Conservation (phyloP, 2,888 invertebrate genomes). For the Omphaloscelis lunosa region DNA sequence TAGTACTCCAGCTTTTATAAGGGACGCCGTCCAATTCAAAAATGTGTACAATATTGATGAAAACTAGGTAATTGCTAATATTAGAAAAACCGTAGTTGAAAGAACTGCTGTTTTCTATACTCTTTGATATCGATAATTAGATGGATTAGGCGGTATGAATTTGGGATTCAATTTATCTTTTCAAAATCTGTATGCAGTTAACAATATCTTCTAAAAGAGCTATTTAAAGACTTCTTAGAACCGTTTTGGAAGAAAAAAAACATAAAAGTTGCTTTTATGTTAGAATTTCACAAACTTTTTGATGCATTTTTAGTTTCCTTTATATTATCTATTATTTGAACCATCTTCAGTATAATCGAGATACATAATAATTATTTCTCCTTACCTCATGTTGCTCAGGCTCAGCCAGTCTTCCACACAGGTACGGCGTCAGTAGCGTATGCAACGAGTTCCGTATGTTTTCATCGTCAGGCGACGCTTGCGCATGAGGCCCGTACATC, state of each 20-base stretch:
- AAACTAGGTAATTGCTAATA: neutral
- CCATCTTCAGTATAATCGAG: no score
- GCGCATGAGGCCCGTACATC: slow-evolving; percentile 92
- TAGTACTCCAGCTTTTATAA: no score
- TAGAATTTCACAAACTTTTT: neutral
- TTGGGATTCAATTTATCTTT: neutral
- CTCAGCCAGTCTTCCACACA: slow-evolving; percentile 94
- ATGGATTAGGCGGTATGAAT: neutral
- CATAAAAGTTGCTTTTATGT: neutral
- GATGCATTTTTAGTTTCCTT: neutral
- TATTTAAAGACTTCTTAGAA: neutral
- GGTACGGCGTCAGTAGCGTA: slow-evolving; percentile 96
- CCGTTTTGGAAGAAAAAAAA: neutral
- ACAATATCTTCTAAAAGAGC: neutral
- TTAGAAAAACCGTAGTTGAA: neutral
- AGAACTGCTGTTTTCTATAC: neutral
- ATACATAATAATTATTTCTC: neutral
- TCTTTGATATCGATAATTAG: neutral
- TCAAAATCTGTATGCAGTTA: neutral
- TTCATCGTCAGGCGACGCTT: slow-evolving; percentile 89
- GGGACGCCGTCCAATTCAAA: no score
- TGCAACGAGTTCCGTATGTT: slow-evolving; percentile 89
- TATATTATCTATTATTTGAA: no score
- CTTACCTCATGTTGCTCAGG: slow-evolving; percentile 94
- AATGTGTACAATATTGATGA: neutral